These are phyloP conservation scores for Piaya cayana DNA, from an alignment of 2,113 vertebrate species.

Conservation along the genomic window DNA sequence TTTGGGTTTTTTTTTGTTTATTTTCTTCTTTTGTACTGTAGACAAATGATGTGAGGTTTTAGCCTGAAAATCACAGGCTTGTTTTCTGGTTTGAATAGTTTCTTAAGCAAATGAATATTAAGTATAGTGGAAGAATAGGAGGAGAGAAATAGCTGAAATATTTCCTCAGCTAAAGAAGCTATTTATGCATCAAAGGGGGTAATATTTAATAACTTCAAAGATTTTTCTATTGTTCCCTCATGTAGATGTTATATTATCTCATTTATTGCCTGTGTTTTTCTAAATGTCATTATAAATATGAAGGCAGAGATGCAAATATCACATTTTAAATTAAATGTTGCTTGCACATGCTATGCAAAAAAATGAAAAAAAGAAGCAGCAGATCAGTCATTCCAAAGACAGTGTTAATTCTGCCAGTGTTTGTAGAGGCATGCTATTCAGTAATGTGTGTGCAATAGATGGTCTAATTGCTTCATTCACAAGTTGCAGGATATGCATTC, in stretches of 20 bases:
- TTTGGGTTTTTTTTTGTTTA: too few species aligned
- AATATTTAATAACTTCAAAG: background rate
- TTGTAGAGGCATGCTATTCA: background rate
- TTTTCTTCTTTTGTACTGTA: background rate
- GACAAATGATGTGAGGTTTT: background rate
- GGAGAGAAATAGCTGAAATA: background rate
- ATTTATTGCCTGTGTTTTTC: background rate
- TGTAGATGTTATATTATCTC: background rate
- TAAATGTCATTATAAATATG: background rate
- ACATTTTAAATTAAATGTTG: background rate
- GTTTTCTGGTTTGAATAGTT: background rate
- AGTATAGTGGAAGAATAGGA: background rate
- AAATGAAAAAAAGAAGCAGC: background rate
- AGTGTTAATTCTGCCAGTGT: background rate
- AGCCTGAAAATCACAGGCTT: background rate
- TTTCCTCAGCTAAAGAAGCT: background rate
- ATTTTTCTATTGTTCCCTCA: background rate
- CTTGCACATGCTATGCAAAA: background rate
- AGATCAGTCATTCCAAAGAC: conserved; percentile 22
- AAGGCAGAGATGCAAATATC: background rate
- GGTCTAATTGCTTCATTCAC: conserved; percentile 54
- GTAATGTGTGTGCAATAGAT: conserved; percentile 26
- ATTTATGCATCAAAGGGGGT: background rate
- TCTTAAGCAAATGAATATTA: background rate
- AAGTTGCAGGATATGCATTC: background rate